These are phyloP conservation scores for Piscicola geometra DNA, from an alignment of 2,888 invertebrate genomes.

Conservation along the genomic window DNA sequence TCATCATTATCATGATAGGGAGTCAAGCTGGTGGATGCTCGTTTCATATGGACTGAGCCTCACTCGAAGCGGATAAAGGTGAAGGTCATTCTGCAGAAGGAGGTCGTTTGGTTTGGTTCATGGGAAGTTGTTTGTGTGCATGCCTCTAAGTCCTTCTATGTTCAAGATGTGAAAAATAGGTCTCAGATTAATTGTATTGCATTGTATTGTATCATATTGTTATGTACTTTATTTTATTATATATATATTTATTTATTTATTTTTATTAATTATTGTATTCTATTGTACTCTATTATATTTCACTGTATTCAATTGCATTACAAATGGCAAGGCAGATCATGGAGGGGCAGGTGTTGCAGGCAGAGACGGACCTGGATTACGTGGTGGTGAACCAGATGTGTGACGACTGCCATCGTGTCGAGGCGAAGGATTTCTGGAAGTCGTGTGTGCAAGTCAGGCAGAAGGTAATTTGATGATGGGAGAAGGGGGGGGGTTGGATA, in stretches of 20 bases:
- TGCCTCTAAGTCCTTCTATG: too few relatives aligned
- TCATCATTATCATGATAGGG: conserved; percentile 49
- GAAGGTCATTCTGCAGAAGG: conserved; percentile 82
- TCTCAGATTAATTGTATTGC: too few relatives aligned
- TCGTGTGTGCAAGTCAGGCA: conserved; percentile 66
- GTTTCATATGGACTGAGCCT: conserved; percentile 97
- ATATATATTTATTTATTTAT: too few relatives aligned
- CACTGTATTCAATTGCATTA: too few relatives aligned
- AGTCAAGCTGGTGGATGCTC: conserved; percentile 87
- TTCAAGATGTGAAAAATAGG: too few relatives aligned
- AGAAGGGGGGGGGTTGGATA: neutral
- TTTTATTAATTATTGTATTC: too few relatives aligned
- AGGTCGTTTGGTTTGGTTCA: conserved; percentile 59
- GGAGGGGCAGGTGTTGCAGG: conserved; percentile 83
- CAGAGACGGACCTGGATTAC: conserved; percentile 91
- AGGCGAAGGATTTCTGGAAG: conserved; percentile 96
- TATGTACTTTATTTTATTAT: too few relatives aligned
- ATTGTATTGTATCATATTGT: too few relatives aligned
- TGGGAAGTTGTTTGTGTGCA: too few relatives aligned
- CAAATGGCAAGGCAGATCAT: conserved; percentile 65
- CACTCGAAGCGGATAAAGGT: conserved; percentile 96
- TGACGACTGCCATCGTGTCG: conserved; percentile 88
- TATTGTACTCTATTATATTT: too few relatives aligned
- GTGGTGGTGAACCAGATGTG: conserved; percentile 89
- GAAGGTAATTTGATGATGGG: conserved; percentile 50